Evolutionary conservation across 2,797 vertebrate species (phyloP).

Genomic region (Micropoecilia bifurca): DNA sequence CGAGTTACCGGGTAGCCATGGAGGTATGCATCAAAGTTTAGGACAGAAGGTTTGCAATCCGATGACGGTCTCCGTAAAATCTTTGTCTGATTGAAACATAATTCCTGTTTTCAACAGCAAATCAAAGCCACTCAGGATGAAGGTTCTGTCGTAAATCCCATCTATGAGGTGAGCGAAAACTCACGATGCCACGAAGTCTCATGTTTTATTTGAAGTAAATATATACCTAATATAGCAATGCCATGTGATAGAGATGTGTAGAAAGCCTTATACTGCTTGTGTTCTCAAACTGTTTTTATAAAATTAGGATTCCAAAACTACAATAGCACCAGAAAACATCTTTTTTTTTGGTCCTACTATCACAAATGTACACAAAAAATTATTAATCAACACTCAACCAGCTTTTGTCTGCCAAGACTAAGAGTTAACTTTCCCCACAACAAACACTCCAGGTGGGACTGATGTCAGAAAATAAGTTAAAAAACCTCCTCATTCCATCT

Average conservation of each 20-base stretch:
- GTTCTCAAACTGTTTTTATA: not conserved
- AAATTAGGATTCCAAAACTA: not conserved
- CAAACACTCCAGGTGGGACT: not conserved
- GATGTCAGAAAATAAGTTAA: not conserved
- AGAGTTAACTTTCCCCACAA: not conserved
- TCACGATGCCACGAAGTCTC: not conserved
- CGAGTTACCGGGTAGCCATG: conserved; percentile 49
- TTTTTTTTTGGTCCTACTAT: not conserved
- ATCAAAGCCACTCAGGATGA: conserved; percentile 36
- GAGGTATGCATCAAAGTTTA: conserved; percentile 22
- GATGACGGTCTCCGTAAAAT: not conserved
- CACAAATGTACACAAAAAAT: not conserved
- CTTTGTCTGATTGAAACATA: not conserved
- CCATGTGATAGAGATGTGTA: not conserved
- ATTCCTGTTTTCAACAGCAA: conserved; percentile 6
- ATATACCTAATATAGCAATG: not conserved
- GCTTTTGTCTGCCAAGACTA: not conserved
- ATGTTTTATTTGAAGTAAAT: not conserved
- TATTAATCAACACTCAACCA: not conserved
- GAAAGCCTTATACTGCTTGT: not conserved
- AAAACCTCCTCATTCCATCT: not conserved
- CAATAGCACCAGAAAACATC: not conserved
- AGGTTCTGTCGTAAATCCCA: conserved; percentile 57
- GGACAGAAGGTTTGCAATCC: not conserved
- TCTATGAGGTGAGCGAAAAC: conserved; percentile 56